Base-by-base conservation (phyloP, 2,797 vertebrate species). In the Sebastolobus alascanus region DNA sequence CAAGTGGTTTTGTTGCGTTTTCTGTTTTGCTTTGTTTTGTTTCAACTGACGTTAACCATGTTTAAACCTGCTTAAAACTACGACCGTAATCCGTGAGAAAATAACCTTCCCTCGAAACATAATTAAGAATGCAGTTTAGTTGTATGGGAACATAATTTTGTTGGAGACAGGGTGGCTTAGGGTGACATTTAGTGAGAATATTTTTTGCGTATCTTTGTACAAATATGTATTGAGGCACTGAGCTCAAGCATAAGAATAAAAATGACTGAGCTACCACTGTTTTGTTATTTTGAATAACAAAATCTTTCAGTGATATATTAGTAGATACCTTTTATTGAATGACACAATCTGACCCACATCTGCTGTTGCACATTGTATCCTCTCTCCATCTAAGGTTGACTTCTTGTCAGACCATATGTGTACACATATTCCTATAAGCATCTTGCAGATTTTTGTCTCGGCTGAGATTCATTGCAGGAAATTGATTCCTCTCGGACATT, bases 401-500 rank as follows among this genome's bases (percentile, higher is more conserved):
- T 75, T 55, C 13, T 54, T 59, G 38, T 72, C 66, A 68, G 33
- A 25, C 22, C 63, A 66, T 70, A 77, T 59, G 46, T 75, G 54
- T 27, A 46, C 58, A 83, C 70, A 83, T 63, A 69, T 73, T 73
- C 33, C 18, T 70, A 78, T 55, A 73, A 87, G 80, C 27, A 80
- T 79, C 27, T 60, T 78, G 59, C 58, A 79, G 61, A 72, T 80
- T 85, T 85, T 77, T 69, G 61, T 74, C 46, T 58, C 27, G 11
- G 74, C 73, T 37, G 27, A 83, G 83, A 75, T 84, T 90, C 69
- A 80, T 56, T 25, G 64, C 77, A 90, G 89, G 87, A 93, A 92
- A 89, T 90, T 84, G 79, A 59, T 66, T 83, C 84, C 43, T 82
- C 80, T 75, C 58, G 76, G 86, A 84, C 82, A 86, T 83, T 78